phyloP scores from a whole-genome alignment of 2,888 invertebrate species.

The Steinernema hermaphroditum region DNA sequence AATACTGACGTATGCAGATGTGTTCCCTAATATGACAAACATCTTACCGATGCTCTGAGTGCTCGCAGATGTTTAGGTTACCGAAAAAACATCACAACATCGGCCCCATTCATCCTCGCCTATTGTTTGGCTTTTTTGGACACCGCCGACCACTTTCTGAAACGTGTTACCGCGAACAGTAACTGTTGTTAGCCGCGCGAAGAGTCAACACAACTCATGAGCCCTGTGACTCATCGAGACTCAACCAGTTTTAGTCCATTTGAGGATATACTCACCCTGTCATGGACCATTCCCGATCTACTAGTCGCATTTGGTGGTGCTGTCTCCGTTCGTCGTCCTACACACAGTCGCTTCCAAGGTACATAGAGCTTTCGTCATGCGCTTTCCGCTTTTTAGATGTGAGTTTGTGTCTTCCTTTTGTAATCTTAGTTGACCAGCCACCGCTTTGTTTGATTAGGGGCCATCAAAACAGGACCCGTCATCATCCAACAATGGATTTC shows the following conservation, averaged over 20 bases:
- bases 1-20: too few species aligned
- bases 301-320: background rate
- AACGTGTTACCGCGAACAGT: constrained; percentile 22
- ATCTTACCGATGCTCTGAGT: too few species aligned
- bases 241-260: constrained; percentile 19
- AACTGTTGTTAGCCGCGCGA: constrained; percentile 2
- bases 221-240: background rate
- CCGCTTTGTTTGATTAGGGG: background rate
- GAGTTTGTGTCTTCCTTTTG: background rate
- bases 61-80: too few species aligned
- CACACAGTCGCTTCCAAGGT: too few species aligned
- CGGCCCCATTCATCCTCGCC: background rate
- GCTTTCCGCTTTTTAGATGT: background rate
- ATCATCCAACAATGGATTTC: background rate
- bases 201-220: constrained; percentile 21
- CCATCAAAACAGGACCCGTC: background rate
- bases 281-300: background rate
- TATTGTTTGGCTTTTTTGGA: constrained; percentile 14
- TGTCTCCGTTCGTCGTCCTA: too few species aligned
- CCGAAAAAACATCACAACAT: too few species aligned
- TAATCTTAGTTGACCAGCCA: background rate
- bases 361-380: background rate
- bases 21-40: too few species aligned
- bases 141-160: background rate
- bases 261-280: background rate